Evolutionary conservation across 1,140 invertebrate species (phyloP), one percentile per base, ranked within the genome.

Genomic region (Panagrolaimus sp.): DNA sequence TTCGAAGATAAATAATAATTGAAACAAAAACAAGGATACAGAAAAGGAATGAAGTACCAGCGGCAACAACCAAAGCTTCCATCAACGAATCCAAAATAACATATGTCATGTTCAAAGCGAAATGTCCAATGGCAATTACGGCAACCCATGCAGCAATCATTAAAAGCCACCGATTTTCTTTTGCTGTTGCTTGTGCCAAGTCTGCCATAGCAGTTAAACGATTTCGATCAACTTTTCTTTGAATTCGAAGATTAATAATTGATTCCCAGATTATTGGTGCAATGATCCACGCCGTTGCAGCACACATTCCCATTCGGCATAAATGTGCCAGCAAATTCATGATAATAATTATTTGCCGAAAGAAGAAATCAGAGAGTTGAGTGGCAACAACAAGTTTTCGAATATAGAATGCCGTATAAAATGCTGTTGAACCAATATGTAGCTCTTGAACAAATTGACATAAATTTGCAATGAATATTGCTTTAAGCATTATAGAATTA

Each of bases 371-470:
- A 42, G 43, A 44, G 5, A 62, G 44, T 31, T 68, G 51, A n/a
- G 51, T 47, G 3, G 66, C 57, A 0, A 45, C 57, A 20, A 62
- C 45, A 14, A 68, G 44, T 16, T 62, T 53, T 13, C 66, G 51
- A 11, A 66, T 62, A 25, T 68, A 68, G 31, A 68, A 68, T 44
- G 62, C 53, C 16, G 66, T 68, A 47, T 68, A 68, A 44, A 68
- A 68, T 20, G 66, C 66, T 23, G 66, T 62, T 8, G 62, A 44
- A 9, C 51, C 23, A 42, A 68, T 68, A 31, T 68, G 38, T n/a
- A 68, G 44, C 20, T 68, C 66, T 23, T 68, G 66, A 47, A 68
- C 66, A 31, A 68, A 62, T 68, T 68, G 66, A 2, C 66, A 68
- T 23, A 62, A 11, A 43, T 66, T 68, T 43, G 66, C 66, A 23